These are phyloP conservation scores for Prunella fulvescens DNA, from an alignment of 2,113 vertebrate genomes.

Conservation along the genomic window DNA sequence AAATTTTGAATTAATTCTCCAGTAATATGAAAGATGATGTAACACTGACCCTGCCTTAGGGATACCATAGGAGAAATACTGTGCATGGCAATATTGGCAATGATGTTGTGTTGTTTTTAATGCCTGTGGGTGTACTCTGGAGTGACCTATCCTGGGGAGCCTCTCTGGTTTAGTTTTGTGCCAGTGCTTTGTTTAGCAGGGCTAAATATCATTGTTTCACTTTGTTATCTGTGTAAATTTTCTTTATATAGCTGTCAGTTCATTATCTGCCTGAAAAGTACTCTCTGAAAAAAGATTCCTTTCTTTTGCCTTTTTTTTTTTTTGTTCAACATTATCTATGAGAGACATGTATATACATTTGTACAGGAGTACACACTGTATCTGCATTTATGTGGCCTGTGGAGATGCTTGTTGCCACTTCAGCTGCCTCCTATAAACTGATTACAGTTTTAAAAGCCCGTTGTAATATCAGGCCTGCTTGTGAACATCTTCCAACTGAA, in stretches of 20 bases:
- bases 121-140: background rate
- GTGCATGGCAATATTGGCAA: background rate
- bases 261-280: background rate
- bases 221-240: background rate
- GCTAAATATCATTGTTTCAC: background rate
- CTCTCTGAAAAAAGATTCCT: background rate
- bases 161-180: background rate
- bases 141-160: background rate
- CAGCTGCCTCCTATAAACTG: background rate
- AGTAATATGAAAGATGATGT: background rate
- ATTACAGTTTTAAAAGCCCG: background rate
- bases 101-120: background rate
- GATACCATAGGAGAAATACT: background rate
- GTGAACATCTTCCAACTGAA: background rate
- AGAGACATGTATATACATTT: accelerated
- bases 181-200: background rate
- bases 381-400: background rate
- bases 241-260: background rate
- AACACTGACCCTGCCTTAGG: background rate
- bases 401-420: background rate
- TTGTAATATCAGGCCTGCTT: background rate
- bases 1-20: background rate
- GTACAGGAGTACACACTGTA: accelerated
- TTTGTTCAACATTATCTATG: background rate
- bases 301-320: background rate